Evolutionary conservation across 2,797 vertebrate genomes (phyloP).

Genomic region (Thamnophis elegans): DNA sequence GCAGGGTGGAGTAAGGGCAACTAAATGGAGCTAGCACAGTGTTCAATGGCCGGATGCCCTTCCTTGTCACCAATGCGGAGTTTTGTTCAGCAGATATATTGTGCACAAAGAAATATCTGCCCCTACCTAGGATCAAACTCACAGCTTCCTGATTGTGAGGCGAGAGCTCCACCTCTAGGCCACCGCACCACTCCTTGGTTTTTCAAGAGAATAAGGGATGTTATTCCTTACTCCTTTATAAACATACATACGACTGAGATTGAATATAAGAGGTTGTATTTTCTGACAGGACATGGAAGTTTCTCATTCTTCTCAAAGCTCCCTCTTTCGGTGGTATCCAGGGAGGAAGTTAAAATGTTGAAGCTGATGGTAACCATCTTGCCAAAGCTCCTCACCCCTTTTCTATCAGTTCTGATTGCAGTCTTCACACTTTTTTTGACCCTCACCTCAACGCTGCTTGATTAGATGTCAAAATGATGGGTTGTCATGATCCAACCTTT

Average conservation of each 20-base stretch:
- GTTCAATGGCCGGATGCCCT: too few relatives aligned
- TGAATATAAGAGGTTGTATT: background rate
- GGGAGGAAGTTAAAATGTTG: background rate
- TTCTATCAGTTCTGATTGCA: background rate
- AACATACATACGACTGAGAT: background rate
- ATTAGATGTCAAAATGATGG: background rate
- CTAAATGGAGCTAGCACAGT: too few relatives aligned
- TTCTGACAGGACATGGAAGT: background rate
- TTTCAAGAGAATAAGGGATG: background rate
- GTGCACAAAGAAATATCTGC: too few relatives aligned
- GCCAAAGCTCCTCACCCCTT: background rate
- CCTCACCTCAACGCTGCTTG: background rate
- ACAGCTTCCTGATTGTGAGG: too few relatives aligned
- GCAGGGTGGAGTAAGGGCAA: too few relatives aligned
- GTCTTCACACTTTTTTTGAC: background rate
- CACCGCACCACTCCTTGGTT: background rate
- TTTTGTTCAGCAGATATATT: too few relatives aligned
- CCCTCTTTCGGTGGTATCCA: background rate
- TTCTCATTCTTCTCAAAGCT: background rate
- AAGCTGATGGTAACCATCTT: background rate
- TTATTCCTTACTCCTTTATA: background rate
- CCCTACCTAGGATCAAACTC: too few relatives aligned
- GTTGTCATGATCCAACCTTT: background rate
- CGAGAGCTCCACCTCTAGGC: too few relatives aligned
- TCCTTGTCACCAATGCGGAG: too few relatives aligned